A percentile compares a stretch with the other conserved stretches of the same genome.
Conservation (phyloP, 2,888 invertebrate genomes). For the Plagodis dolabraria region DNA sequence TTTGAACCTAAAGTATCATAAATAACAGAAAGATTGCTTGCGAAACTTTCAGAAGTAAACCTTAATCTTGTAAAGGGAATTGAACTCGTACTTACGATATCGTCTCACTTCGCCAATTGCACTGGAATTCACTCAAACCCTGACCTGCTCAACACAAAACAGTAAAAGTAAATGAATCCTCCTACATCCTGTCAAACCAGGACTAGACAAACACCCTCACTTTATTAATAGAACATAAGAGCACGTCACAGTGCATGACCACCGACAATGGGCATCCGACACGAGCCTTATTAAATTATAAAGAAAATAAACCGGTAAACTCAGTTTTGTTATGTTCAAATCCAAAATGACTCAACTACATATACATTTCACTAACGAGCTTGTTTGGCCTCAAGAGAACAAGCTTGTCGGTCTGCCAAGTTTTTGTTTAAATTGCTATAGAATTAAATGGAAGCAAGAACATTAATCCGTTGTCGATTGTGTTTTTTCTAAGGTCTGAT, state of each 20-base stretch:
- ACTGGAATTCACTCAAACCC: not conserved
- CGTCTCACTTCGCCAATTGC: no score
- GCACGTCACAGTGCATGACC: conserved; percentile 64
- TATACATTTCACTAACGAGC: not conserved
- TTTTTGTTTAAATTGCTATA: not conserved
- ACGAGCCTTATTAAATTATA: conserved; percentile 79
- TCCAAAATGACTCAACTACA: not conserved
- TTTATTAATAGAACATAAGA: conserved; percentile 43
- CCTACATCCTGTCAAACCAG: conserved; percentile 26
- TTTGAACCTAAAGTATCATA: no score
- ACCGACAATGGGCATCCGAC: conserved; percentile 69
- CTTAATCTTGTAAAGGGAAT: no score
- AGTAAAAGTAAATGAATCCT: conserved; percentile 20
- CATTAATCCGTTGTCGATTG: no score
- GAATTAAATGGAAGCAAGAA: not conserved
- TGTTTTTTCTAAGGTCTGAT: no score
- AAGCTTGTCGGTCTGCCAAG: not conserved
- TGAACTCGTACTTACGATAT: no score
- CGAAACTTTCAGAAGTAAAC: no score
- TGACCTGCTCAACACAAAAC: conserved; percentile 11
- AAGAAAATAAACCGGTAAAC: conserved; percentile 70
- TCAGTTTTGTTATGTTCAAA: conserved; percentile 30
- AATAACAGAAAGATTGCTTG: no score
- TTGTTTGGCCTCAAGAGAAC: not conserved
- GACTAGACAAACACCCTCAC: conserved; percentile 18